phyloP scores from a whole-genome alignment of 2,797 vertebrate genomes.

The Rhinichthys osculus region DNA sequence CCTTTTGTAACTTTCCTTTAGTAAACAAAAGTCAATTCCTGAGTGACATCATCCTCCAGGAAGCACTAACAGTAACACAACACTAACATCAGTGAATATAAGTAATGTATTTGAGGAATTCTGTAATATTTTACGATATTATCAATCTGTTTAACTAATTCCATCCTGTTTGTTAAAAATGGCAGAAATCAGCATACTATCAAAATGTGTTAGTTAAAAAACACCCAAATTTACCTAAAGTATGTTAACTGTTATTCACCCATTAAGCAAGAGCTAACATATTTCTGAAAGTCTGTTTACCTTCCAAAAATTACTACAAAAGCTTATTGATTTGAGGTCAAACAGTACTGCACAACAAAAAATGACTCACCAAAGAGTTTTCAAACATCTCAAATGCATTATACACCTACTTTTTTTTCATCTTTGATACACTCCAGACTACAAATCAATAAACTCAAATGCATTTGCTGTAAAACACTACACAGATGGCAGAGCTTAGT shows the following conservation, averaged over 20 bases:
- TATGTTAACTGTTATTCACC: not conserved
- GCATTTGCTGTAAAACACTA: slow-evolving; percentile 17
- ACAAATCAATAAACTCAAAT: slow-evolving; percentile 35
- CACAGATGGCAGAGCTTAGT: slow-evolving; percentile 21
- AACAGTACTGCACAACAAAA: not conserved
- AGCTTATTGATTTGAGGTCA: slow-evolving; percentile 1
- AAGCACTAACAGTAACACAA: not conserved
- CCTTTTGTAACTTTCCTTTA: too few relatives aligned
- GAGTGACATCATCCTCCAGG: too few relatives aligned
- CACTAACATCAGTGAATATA: not conserved
- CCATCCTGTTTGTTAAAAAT: not conserved
- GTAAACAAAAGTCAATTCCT: too few relatives aligned
- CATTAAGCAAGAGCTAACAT: not conserved
- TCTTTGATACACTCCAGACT: slow-evolving; percentile 28
- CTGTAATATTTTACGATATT: not conserved
- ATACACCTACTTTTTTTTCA: not conserved
- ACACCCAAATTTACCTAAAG: not conserved
- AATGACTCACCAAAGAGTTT: not conserved
- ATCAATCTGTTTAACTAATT: not conserved
- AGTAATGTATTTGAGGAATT: not conserved
- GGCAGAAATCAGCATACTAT: not conserved
- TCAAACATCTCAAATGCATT: not conserved
- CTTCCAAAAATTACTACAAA: not conserved
- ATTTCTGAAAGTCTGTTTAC: slow-evolving; percentile 7
- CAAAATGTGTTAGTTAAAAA: not conserved